Evolutionary conservation across 37 sponge, comb jelly and placozoan species (phyloP).

Genomic region (Amphimedon queenslandica): DNA sequence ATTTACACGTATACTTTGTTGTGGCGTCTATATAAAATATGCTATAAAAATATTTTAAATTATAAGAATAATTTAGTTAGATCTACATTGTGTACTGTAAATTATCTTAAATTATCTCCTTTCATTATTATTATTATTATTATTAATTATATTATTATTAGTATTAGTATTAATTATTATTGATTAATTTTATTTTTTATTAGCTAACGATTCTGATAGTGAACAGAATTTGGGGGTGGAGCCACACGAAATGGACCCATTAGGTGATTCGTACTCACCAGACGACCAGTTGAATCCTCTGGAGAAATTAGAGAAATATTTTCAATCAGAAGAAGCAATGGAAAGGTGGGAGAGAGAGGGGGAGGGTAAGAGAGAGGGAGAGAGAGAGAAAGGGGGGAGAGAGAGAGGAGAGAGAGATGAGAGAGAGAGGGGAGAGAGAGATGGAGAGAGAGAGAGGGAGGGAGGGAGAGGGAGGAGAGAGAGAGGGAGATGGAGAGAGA

Average conservation of each 20-base stretch:
- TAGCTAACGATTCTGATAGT: background rate
- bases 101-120: background rate
- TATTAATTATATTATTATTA: background rate
- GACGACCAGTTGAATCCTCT: conserved; percentile 41
- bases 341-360: conserved; percentile 52
- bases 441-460: no score
- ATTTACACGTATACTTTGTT: no score
- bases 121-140: background rate
- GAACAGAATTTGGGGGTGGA: conserved; percentile 18
- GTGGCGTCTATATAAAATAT: no score
- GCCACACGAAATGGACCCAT: conserved; percentile 24
- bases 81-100: no score
- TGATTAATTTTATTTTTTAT: no score
- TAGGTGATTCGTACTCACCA: conserved; percentile 32
- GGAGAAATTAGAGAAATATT: conserved; percentile 54
- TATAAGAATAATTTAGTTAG: no score
- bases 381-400: background rate
- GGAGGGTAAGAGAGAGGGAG: no score
- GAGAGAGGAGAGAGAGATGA: no score
- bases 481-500: no score
- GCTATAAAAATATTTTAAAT: no score
- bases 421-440: no score
- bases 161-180: background rate
- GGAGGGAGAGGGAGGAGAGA: background rate
- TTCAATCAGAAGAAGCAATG: conserved; percentile 38